phyloP scores from a whole-genome alignment of 1,140 invertebrate species.

The Trissolcus basalis region DNA sequence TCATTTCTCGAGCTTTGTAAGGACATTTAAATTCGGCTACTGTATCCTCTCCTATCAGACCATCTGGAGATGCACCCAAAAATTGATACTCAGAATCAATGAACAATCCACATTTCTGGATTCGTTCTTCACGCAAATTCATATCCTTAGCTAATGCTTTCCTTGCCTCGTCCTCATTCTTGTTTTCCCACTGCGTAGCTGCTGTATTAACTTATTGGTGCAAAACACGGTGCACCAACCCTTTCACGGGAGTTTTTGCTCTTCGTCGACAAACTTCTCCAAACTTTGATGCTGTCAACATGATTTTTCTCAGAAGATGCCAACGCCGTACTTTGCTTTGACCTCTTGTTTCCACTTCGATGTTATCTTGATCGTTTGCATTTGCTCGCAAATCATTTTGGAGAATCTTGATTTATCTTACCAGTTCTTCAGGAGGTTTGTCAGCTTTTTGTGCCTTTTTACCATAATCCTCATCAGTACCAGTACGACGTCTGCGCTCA shows the following conservation, averaged over 20 bases:
- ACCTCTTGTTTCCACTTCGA: background rate
- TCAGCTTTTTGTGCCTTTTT: constrained; percentile 30
- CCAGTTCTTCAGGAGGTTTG: constrained; percentile 14
- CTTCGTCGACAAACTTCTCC: constrained; percentile 59
- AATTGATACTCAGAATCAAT: constrained; percentile 62
- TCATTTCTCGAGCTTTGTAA: constrained; percentile 17
- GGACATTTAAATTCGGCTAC: constrained; percentile 67
- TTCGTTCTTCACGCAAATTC: constrained; percentile 26
- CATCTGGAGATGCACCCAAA: constrained; percentile 58
- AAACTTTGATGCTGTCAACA: constrained; percentile 69
- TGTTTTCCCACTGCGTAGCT: constrained; percentile 47
- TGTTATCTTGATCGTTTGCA: background rate
- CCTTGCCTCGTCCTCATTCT: constrained; percentile 61
- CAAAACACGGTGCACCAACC: constrained; percentile 54
- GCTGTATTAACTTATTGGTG: constrained; percentile 38
- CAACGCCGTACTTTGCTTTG: constrained; percentile 60
- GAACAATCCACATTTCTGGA: constrained; percentile 69
- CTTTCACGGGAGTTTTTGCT: background rate
- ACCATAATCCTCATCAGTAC: constrained; percentile 25
- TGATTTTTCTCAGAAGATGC: constrained; percentile 50
- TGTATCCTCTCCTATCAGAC: background rate
- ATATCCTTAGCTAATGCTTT: constrained; percentile 47
- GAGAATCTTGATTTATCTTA: background rate
- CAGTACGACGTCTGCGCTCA: constrained; percentile 2
- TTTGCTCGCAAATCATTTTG: background rate